These are phyloP conservation scores for Torymus texanus DNA, from an alignment of 2,888 invertebrate species.

Conservation along the genomic window DNA sequence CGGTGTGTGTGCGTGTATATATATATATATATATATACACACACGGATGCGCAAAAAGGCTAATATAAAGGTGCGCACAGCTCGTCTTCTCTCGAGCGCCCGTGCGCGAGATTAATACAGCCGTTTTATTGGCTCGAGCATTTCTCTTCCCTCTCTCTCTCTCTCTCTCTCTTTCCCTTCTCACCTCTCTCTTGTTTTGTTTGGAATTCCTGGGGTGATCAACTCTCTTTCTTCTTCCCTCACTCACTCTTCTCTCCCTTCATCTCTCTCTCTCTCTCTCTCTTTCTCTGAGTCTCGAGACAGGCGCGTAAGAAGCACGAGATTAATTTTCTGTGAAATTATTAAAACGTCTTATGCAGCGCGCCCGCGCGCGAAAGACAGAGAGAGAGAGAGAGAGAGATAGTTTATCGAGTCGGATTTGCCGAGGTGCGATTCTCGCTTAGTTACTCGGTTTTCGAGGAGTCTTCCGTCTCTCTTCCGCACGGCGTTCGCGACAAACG, in stretches of 20 bases:
- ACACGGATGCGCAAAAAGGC: not conserved
- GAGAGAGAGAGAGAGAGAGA: constrained; percentile 23
- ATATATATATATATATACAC: not conserved
- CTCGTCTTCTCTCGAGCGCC: constrained; percentile 12
- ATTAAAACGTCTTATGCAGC: constrained; percentile 56
- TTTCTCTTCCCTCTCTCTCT: constrained; percentile 11
- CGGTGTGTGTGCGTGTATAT: too few species aligned
- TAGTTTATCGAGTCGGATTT: constrained; percentile 44
- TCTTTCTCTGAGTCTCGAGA: too few species aligned
- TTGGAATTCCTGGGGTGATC: constrained; percentile 55
- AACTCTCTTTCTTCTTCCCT: constrained; percentile 13
- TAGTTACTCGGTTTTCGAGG: constrained; percentile 47
- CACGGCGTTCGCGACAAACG: too few species aligned
- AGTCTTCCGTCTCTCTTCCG: not conserved
- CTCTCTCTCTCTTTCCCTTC: constrained; percentile 34
- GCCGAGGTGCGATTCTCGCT: constrained; percentile 29
- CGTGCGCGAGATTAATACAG: constrained; percentile 38
- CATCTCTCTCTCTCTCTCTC: too few species aligned
- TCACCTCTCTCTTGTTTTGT: constrained; percentile 54
- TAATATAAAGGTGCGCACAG: constrained; percentile 22
- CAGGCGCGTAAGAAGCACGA: constrained; percentile 50
- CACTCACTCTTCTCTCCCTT: too few species aligned
- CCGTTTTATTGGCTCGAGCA: constrained; percentile 46
- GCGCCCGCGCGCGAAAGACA: not conserved
- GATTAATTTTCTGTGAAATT: constrained; percentile 57